These are phyloP conservation scores for Pleuronectes platessa DNA, from an alignment of 2,113 vertebrate genomes.

Conservation along the genomic window DNA sequence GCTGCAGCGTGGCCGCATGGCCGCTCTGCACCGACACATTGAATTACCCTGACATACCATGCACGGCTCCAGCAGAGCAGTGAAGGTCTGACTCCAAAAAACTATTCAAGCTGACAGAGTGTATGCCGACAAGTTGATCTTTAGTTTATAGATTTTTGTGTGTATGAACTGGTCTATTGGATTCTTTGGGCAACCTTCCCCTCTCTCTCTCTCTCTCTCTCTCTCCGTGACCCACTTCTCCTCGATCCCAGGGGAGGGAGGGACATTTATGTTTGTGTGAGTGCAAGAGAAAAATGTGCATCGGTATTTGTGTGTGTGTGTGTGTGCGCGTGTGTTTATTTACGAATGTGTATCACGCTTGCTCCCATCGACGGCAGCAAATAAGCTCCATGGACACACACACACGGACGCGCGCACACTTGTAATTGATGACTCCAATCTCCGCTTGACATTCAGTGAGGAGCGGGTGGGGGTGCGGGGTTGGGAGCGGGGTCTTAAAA, in stretches of 20 bases:
- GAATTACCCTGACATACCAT: conserved; percentile 61
- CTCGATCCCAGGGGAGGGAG: conserved; percentile 40
- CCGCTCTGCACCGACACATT: conserved; percentile 52
- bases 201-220: conserved; percentile 4
- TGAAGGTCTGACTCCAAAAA: conserved; percentile 56
- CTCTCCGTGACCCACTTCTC: conserved; percentile 62
- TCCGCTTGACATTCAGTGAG: conserved; percentile 71
- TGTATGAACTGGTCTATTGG: conserved; percentile 71
- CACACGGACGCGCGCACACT: not conserved
- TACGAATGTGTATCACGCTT: conserved; percentile 32
- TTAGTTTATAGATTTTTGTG: conserved; percentile 77
- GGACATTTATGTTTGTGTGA: conserved; percentile 51
- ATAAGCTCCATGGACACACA: conserved; percentile 15
- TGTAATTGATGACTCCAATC: conserved; percentile 76
- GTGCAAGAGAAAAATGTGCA: conserved; percentile 12
- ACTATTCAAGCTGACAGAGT: conserved; percentile 69
- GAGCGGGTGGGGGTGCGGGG: conserved; percentile 30
- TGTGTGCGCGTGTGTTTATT: conserved; percentile 34
- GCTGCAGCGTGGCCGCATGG: conserved; percentile 57
- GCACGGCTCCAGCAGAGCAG: conserved; percentile 61
- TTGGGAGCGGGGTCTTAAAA: conserved; percentile 59
- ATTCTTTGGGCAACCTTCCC: conserved; percentile 61
- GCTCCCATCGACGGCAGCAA: conserved; percentile 40
- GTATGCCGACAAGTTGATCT: conserved; percentile 71
- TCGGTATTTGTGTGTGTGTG: conserved; percentile 3